A percentile compares a stretch with the other conserved stretches of the same genome.
These are phyloP conservation scores for Lepus europaeus DNA, from an alignment of 2,113 vertebrate species.

Conservation along the genomic window DNA sequence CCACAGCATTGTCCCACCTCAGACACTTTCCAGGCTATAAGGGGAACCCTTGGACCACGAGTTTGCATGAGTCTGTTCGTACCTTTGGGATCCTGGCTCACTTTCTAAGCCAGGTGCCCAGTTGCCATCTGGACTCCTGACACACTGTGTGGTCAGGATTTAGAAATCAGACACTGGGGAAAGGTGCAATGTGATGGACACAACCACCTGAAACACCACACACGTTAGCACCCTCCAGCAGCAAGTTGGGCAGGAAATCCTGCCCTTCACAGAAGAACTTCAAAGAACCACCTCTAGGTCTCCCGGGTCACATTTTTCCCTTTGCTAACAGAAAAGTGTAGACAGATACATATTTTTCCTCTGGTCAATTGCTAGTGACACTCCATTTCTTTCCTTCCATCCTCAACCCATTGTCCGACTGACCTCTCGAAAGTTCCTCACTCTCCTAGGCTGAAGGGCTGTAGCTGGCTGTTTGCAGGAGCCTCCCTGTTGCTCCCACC, in stretches of 20 bases:
- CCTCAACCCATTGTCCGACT: conserved; percentile 35
- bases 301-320: conserved; percentile 57
- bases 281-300: conserved; percentile 53
- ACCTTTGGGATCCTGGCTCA: conserved; percentile 33
- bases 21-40: background rate
- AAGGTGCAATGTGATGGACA: conserved; percentile 65
- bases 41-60: background rate
- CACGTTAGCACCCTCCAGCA: conserved; percentile 77
- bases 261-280: conserved; percentile 74
- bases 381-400: conserved; percentile 33
- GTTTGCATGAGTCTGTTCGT: background rate
- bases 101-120: conserved; percentile 66
- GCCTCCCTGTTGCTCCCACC: background rate
- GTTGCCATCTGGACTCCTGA: conserved; percentile 64
- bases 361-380: conserved; percentile 63
- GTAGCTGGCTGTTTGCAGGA: background rate
- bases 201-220: background rate
- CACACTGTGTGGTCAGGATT: conserved; percentile 74
- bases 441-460: background rate
- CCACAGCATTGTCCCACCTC: conserved; percentile 33
- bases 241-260: conserved; percentile 70
- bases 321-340: conserved; percentile 59
- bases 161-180: conserved; percentile 72
- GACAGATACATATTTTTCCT: conserved; percentile 58
- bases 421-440: background rate